phyloP scores from a whole-genome alignment of 2,113 vertebrate species.

The Alligator mississippiensis region DNA sequence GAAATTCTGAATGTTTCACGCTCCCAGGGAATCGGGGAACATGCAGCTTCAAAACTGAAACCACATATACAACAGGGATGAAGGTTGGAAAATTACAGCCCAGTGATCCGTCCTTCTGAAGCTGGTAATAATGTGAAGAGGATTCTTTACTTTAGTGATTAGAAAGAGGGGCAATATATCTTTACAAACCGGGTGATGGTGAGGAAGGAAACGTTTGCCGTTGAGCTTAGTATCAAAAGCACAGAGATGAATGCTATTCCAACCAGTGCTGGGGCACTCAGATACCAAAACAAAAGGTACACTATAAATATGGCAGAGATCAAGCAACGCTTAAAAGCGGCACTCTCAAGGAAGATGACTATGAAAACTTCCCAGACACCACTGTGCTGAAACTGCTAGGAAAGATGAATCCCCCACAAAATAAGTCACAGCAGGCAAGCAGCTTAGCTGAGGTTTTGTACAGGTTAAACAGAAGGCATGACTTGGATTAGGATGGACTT shows the following conservation, averaged over 20 bases:
- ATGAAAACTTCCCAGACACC: conserved; percentile 68
- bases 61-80: not conserved
- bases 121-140: not conserved
- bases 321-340: conserved; percentile 54
- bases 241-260: not conserved
- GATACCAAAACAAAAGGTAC: conserved; percentile 33
- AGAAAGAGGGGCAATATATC: conserved; percentile 19
- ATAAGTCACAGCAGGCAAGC: conserved; percentile 61
- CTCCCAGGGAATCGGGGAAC: not conserved
- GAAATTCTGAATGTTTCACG: not conserved
- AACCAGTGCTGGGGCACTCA: not conserved
- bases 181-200: conserved; percentile 43
- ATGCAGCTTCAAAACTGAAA: not conserved
- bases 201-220: conserved; percentile 33
- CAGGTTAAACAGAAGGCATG: conserved; percentile 56
- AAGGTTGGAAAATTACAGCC: not conserved
- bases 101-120: rapidly evolving
- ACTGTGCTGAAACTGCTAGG: conserved; percentile 56
- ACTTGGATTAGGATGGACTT: conserved; percentile 24
- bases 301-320: conserved; percentile 5
- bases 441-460: not conserved
- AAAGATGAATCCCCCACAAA: conserved; percentile 59
- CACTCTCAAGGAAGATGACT: conserved; percentile 50
- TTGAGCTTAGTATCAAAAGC: not conserved
- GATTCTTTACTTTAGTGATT: conserved; percentile 16